Evolutionary conservation across 1,140 invertebrate species (phyloP), one percentile per base, ranked within the genome.

Genomic region (Drosophila rufa): DNA sequence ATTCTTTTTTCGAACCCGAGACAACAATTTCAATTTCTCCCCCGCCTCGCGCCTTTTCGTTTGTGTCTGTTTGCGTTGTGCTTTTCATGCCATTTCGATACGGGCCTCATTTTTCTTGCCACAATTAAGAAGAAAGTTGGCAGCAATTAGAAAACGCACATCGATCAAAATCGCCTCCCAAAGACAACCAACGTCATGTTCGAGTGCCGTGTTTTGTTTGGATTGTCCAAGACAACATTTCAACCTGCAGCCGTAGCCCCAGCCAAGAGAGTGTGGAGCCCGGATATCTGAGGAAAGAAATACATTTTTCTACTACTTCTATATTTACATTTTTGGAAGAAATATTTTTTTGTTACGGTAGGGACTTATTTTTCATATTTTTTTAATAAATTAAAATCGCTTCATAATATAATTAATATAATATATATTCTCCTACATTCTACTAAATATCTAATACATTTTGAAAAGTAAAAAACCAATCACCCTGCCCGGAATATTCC

Each of bases 121-220:
- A 89, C 83, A 84, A 87, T 89, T 89, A 89, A 84, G 84, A 89
- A 89, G 84, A 89, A 89, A 89, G 84, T 89, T 89, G 74, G 84
- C 80, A 75, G 81, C 83, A 89, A 87, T 87, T 87, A 89, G 84
- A 89, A 89, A 89, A 89, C 84, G 82, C 84, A 59, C 84, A 89
- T 89, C 85, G 84, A 89, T 89, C 85, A 89, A 77, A 84, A 68
- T 79, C 61, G 70, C 62, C 79, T 68, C 33, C 64, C 65, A 47
- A 36, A 25, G 46, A 65, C 59, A 74, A 53, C 60, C 36, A 57
- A 84, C 68, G 82, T 81, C 68, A 81, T 68, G 47, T 38, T 43
- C 57, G 46, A 55, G 62, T 67, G 30, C 56, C 50, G 27, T 33
- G 55, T 69, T 82, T 64, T 40, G 45, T 55, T 62, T 65, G 36